A percentile compares a stretch with the other conserved stretches of the same genome.
Evolutionary conservation across 2,797 vertebrate genomes (phyloP).

Genomic region (Chaenodraco wilsoni): DNA sequence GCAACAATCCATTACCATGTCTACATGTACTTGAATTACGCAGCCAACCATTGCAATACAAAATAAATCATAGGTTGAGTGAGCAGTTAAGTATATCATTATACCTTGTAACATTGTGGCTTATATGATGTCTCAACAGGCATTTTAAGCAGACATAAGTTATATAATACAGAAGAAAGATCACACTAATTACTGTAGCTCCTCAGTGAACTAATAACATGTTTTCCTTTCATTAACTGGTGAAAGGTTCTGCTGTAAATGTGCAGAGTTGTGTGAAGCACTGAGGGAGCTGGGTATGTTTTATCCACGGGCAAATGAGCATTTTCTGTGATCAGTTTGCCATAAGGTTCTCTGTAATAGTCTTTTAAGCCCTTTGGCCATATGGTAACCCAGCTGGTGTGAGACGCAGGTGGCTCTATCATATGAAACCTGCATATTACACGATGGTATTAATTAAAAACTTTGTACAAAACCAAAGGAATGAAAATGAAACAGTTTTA

Average conservation of each 20-base stretch:
- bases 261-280: neutral
- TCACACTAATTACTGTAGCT: neutral
- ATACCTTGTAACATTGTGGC: too few species aligned
- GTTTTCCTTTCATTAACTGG: neutral
- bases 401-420: constrained; percentile 38
- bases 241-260: neutral
- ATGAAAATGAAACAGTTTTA: neutral
- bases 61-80: too few species aligned
- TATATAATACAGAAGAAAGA: too few species aligned
- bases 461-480: neutral
- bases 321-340: constrained; percentile 21
- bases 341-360: constrained; percentile 2
- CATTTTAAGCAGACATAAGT: too few species aligned
- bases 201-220: neutral
- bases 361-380: constrained; percentile 49
- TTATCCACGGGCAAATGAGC: neutral
- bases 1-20: too few species aligned
- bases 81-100: too few species aligned
- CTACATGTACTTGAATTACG: too few species aligned
- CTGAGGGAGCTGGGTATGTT: too few species aligned
- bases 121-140: too few species aligned
- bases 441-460: constrained; percentile 14
- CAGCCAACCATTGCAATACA: too few species aligned
- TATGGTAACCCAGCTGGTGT: constrained; percentile 61
- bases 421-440: neutral